These are phyloP conservation scores for Carlito syrichta DNA, from an alignment of 2,113 vertebrate species.

Conservation along the genomic window DNA sequence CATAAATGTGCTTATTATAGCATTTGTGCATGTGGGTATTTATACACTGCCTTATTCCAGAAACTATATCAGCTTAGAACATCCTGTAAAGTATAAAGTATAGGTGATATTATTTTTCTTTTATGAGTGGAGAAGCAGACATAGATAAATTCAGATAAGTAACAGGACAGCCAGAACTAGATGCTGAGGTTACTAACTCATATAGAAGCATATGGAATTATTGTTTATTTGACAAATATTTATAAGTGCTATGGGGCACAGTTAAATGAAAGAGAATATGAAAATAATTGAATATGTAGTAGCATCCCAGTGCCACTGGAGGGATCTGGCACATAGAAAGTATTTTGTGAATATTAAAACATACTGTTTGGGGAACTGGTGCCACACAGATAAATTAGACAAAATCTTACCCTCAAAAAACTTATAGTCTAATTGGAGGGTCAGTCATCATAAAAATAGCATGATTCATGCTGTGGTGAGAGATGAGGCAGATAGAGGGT, in stretches of 20 bases:
- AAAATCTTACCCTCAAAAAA: background rate
- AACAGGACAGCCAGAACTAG: background rate
- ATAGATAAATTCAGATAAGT: constrained; percentile 13
- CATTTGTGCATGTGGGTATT: background rate
- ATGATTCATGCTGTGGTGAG: background rate
- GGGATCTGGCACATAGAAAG: background rate
- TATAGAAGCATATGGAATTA: background rate
- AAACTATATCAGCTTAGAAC: background rate
- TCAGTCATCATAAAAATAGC: background rate
- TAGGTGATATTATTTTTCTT: background rate
- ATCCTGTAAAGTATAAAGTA: background rate
- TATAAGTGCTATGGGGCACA: background rate
- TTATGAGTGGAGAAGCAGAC: background rate
- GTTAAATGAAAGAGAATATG: background rate
- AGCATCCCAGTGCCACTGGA: background rate
- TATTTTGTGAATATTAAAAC: background rate
- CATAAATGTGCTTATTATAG: background rate
- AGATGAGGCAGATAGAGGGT: background rate
- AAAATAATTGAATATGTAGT: background rate
- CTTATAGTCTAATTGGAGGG: background rate
- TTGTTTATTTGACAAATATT: background rate
- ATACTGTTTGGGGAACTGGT: background rate
- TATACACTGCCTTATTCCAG: background rate
- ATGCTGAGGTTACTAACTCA: background rate
- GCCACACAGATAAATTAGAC: background rate